Evolutionary conservation across 2,797 vertebrate species (phyloP).

Genomic region (Protonibea diacanthus): DNA sequence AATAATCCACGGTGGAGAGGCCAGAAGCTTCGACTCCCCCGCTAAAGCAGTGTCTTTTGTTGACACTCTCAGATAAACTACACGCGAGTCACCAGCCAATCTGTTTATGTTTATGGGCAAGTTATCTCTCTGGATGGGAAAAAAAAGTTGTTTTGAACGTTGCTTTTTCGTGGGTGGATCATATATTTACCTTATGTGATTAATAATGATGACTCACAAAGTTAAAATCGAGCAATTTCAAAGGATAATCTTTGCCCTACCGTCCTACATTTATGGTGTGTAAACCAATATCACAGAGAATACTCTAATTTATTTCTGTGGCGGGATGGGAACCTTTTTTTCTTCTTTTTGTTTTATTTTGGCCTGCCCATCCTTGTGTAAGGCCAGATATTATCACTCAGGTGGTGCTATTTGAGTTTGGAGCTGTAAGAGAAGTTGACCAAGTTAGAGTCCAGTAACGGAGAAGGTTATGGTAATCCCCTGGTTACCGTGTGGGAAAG

Average conservation of each 20-base stretch:
- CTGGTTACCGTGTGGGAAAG: not conserved
- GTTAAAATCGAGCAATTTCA: not conserved
- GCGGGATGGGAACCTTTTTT: no score
- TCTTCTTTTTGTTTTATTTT: not conserved
- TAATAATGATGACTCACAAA: not conserved
- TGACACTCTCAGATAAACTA: not conserved
- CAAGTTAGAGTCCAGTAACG: not conserved
- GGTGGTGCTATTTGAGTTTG: not conserved
- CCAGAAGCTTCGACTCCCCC: not conserved
- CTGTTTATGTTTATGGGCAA: not conserved
- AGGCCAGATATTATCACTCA: not conserved
- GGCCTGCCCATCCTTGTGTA: not conserved
- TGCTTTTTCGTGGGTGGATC: not conserved
- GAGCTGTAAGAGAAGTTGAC: not conserved
- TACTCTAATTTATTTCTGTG: no score
- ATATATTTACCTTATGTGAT: not conserved
- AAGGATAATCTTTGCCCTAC: not conserved
- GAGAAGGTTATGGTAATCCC: conserved; percentile 2
- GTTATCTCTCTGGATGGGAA: not conserved
- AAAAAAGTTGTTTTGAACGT: not conserved
- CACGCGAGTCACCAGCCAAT: not conserved
- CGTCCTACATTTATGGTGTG: not conserved
- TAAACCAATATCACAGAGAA: not conserved
- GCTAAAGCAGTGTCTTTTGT: conserved; percentile 1
- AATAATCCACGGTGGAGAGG: not conserved